These are phyloP conservation scores for Drosophila jambulina DNA, from an alignment of 1,140 invertebrate genomes.

Conservation along the genomic window DNA sequence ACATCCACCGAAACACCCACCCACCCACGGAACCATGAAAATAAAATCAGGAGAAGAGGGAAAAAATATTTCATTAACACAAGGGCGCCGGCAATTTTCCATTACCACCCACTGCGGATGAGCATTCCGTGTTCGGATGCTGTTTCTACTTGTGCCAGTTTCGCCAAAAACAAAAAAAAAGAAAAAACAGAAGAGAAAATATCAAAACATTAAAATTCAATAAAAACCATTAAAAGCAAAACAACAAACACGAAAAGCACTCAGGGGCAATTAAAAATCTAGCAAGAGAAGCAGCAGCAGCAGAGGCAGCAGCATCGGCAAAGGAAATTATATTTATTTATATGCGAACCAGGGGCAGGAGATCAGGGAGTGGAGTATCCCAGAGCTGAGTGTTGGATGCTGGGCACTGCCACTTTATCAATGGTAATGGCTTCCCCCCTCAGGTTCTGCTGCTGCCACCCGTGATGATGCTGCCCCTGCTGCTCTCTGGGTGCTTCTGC, in stretches of 20 bases:
- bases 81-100: slow-evolving; percentile 71
- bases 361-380: not conserved
- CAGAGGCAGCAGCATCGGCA: slow-evolving; percentile 43
- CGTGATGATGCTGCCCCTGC: not conserved
- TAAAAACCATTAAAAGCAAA: slow-evolving; percentile 78
- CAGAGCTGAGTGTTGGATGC: slow-evolving; percentile 10
- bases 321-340: slow-evolving; percentile 80
- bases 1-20: slow-evolving; percentile 8
- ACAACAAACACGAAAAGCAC: slow-evolving; percentile 70
- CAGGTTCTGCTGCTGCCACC: slow-evolving; percentile 18
- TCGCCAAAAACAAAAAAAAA: slow-evolving; percentile 28
- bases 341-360: slow-evolving; percentile 36
- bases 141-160: slow-evolving; percentile 39
- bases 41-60: slow-evolving; percentile 19
- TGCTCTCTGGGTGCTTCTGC: slow-evolving; percentile 10
- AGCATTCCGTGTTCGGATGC: slow-evolving; percentile 31
- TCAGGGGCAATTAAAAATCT: slow-evolving; percentile 82
- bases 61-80: slow-evolving; percentile 72
- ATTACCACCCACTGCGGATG: slow-evolving; percentile 72
- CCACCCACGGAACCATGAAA: slow-evolving; percentile 13
- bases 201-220: slow-evolving; percentile 82
- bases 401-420: slow-evolving; percentile 63
- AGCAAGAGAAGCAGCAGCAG: slow-evolving; percentile 50
- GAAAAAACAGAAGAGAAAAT: slow-evolving; percentile 55
- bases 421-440: slow-evolving; percentile 49